phyloP scores from a whole-genome alignment of 2,888 invertebrate species.

The Parascotia fuliginaria region DNA sequence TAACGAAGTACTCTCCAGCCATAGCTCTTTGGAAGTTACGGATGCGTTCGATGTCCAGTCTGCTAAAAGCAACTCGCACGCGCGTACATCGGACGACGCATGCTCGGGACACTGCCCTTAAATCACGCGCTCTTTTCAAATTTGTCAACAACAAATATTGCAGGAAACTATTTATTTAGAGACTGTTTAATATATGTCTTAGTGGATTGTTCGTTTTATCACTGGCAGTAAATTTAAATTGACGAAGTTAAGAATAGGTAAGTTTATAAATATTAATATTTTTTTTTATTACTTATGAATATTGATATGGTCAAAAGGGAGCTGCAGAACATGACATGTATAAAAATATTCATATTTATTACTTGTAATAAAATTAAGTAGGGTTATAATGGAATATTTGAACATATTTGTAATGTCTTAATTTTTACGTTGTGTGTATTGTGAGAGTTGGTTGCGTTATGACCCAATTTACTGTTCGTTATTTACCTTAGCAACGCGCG shows the following conservation, averaged over 20 bases:
- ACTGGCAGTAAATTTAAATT: slow-evolving; percentile 16
- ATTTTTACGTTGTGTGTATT: slow-evolving; percentile 6
- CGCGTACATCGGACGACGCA: slow-evolving; percentile 61
- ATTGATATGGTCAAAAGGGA: slow-evolving; percentile 19
- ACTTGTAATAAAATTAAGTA: slow-evolving; percentile 28
- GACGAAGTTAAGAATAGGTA: slow-evolving; percentile 28
- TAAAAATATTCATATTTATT: slow-evolving; percentile 12
- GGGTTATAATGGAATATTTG: slow-evolving; percentile 8
- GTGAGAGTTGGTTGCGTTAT: slow-evolving; percentile 35
- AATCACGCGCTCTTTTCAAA: slow-evolving; percentile 39
- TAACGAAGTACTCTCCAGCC: slow-evolving; percentile 54
- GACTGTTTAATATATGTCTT: slow-evolving; percentile 1
- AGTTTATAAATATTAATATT: slow-evolving; percentile 33
- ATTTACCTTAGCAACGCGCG: slow-evolving; percentile 53
- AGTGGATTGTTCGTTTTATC: slow-evolving; percentile 24
- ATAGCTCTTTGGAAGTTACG: slow-evolving; percentile 62
- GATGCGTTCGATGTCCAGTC: slow-evolving; percentile 72
- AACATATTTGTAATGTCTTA: slow-evolving; percentile 8
- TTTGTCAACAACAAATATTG: slow-evolving; percentile 12
- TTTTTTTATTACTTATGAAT: slow-evolving; percentile 24
- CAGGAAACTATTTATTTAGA: neutral
- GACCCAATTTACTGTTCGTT: slow-evolving; percentile 47
- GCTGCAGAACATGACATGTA: slow-evolving; percentile 15
- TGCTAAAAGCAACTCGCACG: slow-evolving; percentile 70
- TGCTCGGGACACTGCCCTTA: slow-evolving; percentile 54